phyloP scores from a whole-genome alignment of 1,140 invertebrate genomes.

The Acarapis woodi region DNA sequence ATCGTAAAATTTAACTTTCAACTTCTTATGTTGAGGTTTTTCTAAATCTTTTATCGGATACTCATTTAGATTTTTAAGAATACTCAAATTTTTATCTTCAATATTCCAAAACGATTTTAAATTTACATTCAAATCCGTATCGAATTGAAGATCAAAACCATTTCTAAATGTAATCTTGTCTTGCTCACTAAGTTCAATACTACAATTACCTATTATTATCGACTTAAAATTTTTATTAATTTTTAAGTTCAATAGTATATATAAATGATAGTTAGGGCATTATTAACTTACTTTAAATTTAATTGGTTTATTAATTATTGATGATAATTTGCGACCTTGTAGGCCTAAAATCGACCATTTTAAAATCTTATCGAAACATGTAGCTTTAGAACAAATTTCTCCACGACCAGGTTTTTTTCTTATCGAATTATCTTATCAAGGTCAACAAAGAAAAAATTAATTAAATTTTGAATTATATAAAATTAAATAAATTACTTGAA shows the following conservation, averaged over 20 bases:
- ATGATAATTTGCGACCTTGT: background rate
- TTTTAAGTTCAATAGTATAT: no score
- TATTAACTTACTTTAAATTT: no score
- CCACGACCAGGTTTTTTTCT: background rate
- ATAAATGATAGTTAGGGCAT: no score
- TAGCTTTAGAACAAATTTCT: background rate
- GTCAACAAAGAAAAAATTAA: no score
- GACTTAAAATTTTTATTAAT: no score
- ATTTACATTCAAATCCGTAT: background rate
- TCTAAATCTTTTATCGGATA: no score
- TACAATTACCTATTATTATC: constrained; percentile 2
- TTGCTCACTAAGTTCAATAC: background rate
- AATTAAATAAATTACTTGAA: background rate
- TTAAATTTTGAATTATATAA: no score
- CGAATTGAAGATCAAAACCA: background rate
- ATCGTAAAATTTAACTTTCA: no score
- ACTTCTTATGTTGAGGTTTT: no score
- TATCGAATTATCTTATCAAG: no score
- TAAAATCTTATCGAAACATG: constrained; percentile 3
- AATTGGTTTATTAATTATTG: background rate
- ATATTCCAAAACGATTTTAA: background rate
- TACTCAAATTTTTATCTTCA: background rate
- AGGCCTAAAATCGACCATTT: constrained; percentile 2
- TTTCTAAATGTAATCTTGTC: background rate
- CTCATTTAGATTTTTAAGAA: background rate